These are phyloP conservation scores for Ailurus styani DNA, from an alignment of 2,113 vertebrate genomes.

Conservation along the genomic window DNA sequence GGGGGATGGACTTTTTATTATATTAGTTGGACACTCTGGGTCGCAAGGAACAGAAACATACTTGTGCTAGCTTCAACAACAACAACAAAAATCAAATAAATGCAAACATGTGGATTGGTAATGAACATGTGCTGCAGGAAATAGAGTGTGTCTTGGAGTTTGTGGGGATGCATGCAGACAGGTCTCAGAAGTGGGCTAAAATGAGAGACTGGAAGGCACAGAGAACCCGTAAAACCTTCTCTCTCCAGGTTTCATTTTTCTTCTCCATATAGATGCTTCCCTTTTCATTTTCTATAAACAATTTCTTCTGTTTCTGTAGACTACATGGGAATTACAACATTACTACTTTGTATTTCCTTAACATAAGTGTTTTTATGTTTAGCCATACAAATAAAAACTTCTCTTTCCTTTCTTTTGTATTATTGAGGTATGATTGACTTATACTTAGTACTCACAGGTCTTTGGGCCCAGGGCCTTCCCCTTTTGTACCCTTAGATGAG, in stretches of 20 bases:
- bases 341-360: neutral
- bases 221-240: neutral
- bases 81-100: neutral
- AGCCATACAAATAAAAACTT: neutral
- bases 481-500: neutral
- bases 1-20: neutral
- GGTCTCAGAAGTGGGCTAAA: neutral
- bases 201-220: neutral
- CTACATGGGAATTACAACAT: neutral
- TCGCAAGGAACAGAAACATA: neutral
- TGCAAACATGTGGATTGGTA: neutral
- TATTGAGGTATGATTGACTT: neutral
- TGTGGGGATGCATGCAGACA: neutral
- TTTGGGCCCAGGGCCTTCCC: neutral
- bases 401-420: neutral
- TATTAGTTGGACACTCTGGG: neutral
- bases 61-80: neutral
- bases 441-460: neutral
- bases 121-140: neutral
- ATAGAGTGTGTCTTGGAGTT: neutral
- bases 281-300: neutral
- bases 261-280: neutral
- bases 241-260: neutral
- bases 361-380: neutral
- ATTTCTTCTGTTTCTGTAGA: constrained; percentile 20